These are phyloP conservation scores for Agonum fuliginosum DNA, from an alignment of 2,888 invertebrate species.

Conservation along the genomic window DNA sequence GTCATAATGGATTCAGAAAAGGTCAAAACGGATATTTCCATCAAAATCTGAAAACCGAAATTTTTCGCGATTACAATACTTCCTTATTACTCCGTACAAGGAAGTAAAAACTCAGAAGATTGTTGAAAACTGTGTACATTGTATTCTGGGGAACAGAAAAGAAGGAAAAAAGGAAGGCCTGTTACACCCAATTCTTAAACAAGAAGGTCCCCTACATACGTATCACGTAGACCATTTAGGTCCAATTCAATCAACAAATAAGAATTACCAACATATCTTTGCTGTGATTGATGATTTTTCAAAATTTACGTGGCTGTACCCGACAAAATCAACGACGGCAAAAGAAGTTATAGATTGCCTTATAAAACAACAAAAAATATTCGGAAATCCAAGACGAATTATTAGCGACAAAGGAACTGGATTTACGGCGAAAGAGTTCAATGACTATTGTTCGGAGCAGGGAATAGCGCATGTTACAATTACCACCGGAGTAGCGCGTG, in stretches of 20 bases:
- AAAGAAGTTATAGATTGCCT: slow-evolving; percentile 67
- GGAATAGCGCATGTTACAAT: slow-evolving; percentile 65
- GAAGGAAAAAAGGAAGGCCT: slow-evolving; percentile 67
- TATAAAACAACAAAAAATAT: slow-evolving; percentile 64
- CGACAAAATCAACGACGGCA: no score
- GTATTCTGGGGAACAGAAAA: slow-evolving; percentile 63
- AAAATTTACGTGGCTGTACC: no score
- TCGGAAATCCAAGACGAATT: slow-evolving; percentile 66
- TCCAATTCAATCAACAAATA: no score
- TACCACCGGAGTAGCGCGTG: slow-evolving; percentile 64
- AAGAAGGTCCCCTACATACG: slow-evolving; percentile 65
- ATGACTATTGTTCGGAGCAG: slow-evolving; percentile 65
- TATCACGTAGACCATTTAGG: slow-evolving; percentile 69
- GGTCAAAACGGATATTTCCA: no score
- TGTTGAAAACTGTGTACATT: slow-evolving; percentile 61
- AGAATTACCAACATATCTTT: slow-evolving; percentile 61
- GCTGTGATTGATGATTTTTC: slow-evolving; percentile 64
- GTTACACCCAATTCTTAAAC: slow-evolving; percentile 67
- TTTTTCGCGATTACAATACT: no score
- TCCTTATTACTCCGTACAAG: no score
- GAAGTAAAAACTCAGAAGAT: no score
- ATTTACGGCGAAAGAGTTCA: slow-evolving; percentile 66
- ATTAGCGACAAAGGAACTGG: slow-evolving; percentile 67
- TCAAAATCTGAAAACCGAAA: no score
- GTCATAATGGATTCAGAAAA: no score